phyloP scores from a whole-genome alignment of 1,140 invertebrate species.

The Aplysia californica region DNA sequence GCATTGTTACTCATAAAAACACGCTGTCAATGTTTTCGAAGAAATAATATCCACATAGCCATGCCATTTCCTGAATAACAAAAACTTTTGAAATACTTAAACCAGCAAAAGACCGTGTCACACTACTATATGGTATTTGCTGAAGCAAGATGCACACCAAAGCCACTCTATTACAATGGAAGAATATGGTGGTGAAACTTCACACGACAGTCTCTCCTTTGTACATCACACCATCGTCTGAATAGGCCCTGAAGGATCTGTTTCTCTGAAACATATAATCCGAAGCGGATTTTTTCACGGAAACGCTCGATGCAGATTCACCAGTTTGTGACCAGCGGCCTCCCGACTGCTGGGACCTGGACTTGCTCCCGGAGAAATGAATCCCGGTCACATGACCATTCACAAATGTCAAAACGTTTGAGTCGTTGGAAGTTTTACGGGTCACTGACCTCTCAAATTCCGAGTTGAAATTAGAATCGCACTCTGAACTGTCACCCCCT shows the following conservation, averaged over 20 bases:
- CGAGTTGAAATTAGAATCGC: slow-evolving; percentile 19
- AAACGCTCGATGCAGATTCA: slow-evolving; percentile 46
- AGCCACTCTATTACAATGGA: no score
- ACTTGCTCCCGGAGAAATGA: slow-evolving; percentile 22
- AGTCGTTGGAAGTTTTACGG: slow-evolving; percentile 49
- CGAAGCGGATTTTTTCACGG: slow-evolving; percentile 38
- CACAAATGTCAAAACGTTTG: slow-evolving; percentile 48
- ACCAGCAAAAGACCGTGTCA: no score
- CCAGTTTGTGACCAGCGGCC: slow-evolving; percentile 41
- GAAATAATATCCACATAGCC: no score
- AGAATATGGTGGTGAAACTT: no score
- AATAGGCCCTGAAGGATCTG: slow-evolving; percentile 47
- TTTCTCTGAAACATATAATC: slow-evolving; percentile 38
- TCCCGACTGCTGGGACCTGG: neutral
- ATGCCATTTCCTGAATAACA: no score
- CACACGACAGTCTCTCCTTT: slow-evolving; percentile 44
- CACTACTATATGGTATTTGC: no score
- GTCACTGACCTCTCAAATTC: slow-evolving; percentile 37
- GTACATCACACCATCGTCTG: slow-evolving; percentile 58
- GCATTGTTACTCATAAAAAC: no score
- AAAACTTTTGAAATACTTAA: no score
- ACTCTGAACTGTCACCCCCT: slow-evolving; percentile 26
- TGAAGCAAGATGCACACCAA: no score
- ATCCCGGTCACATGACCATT: slow-evolving; percentile 48
- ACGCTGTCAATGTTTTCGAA: no score